A percentile compares a stretch with the other conserved stretches of the same genome.
Conservation (phyloP, 2,797 vertebrate species). For the Acanthopagrus latus region DNA sequence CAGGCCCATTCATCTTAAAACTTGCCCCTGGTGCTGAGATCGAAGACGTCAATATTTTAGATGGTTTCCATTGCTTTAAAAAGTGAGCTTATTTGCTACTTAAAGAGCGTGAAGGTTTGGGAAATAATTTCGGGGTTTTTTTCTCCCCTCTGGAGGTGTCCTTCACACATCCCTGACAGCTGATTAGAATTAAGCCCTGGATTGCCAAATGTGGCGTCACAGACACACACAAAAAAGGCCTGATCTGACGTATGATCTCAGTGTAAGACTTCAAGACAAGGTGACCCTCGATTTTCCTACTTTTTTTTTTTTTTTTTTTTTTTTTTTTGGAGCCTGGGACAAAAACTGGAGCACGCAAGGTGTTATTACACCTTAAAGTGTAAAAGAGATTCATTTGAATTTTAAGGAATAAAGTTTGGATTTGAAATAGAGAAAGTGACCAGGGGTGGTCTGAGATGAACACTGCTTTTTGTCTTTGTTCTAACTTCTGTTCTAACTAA, state of each 20-base stretch:
- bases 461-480: not conserved
- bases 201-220: conserved; percentile 21
- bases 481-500: conserved; percentile 1
- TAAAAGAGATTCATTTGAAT: not conserved
- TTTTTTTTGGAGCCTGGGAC: not conserved
- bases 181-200: conserved; percentile 11
- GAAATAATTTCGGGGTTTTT: not conserved
- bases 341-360: not conserved
- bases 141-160: conserved; percentile 12
- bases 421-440: not conserved
- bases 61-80: not conserved
- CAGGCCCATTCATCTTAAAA: conserved; percentile 27
- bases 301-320: not conserved
- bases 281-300: conserved; percentile 3
- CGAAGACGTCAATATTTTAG: conserved; percentile 25
- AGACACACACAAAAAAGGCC: not conserved
- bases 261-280: conserved; percentile 16
- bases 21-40: not conserved
- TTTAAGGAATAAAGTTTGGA: not conserved
- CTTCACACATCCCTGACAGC: conserved; percentile 32
- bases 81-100: not conserved
- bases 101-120: not conserved
- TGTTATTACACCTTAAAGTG: not conserved
- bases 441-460: not conserved
- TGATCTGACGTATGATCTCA: conserved; percentile 8